A percentile compares a stretch with the other conserved stretches of the same genome.
Evolutionary conservation across 2,113 vertebrate genomes (phyloP).

Genomic region (Sinosuthora webbiana): DNA sequence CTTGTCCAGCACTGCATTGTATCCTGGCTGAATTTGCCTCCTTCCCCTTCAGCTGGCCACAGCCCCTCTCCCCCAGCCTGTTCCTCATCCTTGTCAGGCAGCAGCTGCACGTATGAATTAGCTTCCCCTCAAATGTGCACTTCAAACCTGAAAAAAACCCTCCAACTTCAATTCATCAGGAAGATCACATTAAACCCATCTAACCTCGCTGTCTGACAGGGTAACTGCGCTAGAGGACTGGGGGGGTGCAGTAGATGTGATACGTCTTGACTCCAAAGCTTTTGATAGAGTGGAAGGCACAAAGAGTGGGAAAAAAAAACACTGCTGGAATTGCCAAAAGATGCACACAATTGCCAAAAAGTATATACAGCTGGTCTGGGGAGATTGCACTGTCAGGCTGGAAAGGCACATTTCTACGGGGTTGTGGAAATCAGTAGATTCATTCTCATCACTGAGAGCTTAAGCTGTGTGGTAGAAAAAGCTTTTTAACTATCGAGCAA

Average conservation of each 20-base stretch:
- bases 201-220: neutral
- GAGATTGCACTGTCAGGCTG: neutral
- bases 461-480: neutral
- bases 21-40: neutral
- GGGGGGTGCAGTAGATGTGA: neutral
- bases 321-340: neutral
- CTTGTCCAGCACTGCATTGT: neutral
- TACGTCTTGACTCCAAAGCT: neutral
- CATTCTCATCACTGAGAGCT: conserved; percentile 4
- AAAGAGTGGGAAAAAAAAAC: neutral
- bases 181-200: conserved; percentile 18
- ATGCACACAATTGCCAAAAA: neutral
- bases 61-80: neutral
- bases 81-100: neutral
- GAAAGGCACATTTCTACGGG: neutral
- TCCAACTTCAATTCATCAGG: neutral
- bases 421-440: neutral
- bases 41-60: neutral
- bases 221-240: neutral
- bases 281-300: neutral
- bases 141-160: neutral
- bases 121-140: neutral
- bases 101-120: neutral
- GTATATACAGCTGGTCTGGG: neutral
- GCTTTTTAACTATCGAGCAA: neutral